These are phyloP conservation scores for Styela clava DNA, from an alignment of 23 tunicate species.

Conservation along the genomic window DNA sequence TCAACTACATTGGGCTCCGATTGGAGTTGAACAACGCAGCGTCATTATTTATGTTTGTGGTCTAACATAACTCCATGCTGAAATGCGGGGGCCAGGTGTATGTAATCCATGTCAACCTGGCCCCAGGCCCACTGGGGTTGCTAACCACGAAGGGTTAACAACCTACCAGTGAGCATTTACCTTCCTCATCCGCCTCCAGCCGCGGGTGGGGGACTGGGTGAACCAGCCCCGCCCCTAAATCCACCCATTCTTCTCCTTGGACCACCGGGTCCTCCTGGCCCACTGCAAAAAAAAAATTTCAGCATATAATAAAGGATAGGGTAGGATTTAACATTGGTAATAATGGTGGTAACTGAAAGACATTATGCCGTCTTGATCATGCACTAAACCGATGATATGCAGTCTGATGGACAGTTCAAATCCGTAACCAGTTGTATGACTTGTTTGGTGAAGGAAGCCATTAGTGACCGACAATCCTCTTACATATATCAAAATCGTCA, in stretches of 20 bases:
- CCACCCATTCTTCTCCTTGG: conserved; percentile 60
- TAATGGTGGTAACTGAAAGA: too few relatives aligned
- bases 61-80: neutral
- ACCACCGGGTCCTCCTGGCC: conserved; percentile 62
- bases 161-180: conserved; percentile 59
- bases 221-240: conserved; percentile 18
- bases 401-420: too few relatives aligned
- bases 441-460: too few relatives aligned
- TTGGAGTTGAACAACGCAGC: conserved; percentile 18
- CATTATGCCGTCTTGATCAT: too few relatives aligned
- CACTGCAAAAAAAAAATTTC: conserved; percentile 34
- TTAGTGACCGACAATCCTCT: too few relatives aligned
- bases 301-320: too few relatives aligned
- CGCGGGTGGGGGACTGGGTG: conserved; percentile 73
- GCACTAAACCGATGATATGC: too few relatives aligned
- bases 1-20: conserved; percentile 10
- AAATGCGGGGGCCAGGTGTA: neutral
- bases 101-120: neutral
- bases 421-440: too few relatives aligned
- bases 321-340: too few relatives aligned
- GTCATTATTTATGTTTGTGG: conserved; percentile 19
- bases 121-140: neutral
- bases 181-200: conserved; percentile 97
- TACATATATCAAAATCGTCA: too few relatives aligned
- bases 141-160: neutral